phyloP scores from a whole-genome alignment of 2,797 vertebrate genomes.

The Labroides dimidiatus region DNA sequence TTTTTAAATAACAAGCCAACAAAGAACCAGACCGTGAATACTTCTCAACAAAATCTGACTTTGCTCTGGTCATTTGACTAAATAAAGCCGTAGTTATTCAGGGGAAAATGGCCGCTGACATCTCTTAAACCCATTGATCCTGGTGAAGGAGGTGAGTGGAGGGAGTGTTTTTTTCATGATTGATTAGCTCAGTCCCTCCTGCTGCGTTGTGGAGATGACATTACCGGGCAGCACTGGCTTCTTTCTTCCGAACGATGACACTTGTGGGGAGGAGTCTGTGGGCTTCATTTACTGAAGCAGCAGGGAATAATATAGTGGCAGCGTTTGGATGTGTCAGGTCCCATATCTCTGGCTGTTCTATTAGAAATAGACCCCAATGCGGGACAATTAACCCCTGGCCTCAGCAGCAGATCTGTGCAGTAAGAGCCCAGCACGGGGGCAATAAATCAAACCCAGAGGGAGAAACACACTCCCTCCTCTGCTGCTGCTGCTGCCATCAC shows the following conservation, averaged over 20 bases:
- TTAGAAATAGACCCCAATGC: conserved; percentile 80
- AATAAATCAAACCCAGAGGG: conserved; percentile 78
- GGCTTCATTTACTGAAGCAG: conserved; percentile 75
- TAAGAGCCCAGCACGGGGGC: conserved; percentile 67
- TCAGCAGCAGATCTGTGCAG: conserved; percentile 73
- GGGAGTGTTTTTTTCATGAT: conserved; percentile 57
- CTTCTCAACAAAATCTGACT: conserved; percentile 42
- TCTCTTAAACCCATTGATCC: conserved; percentile 41
- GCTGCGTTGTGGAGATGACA: conserved; percentile 65
- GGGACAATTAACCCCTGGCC: conserved; percentile 80
- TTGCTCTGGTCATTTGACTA: conserved; percentile 55
- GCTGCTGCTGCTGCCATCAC: conserved; percentile 54
- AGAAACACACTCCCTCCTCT: conserved; percentile 50
- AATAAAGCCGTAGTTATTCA: conserved; percentile 81
- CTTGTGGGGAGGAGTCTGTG: conserved; percentile 67
- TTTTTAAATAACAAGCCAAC: too few relatives aligned
- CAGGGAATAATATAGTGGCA: conserved; percentile 78
- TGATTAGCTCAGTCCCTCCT: conserved; percentile 62
- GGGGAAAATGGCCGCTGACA: conserved; percentile 67
- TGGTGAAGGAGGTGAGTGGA: conserved; percentile 33
- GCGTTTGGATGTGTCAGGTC: conserved; percentile 77
- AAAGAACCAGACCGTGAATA: too few relatives aligned
- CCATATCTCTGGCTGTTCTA: conserved; percentile 79
- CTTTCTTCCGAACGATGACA: conserved; percentile 64
- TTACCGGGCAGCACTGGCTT: conserved; percentile 50